Evolutionary conservation across 2,113 vertebrate genomes (phyloP).

Genomic region (Serinus canaria): DNA sequence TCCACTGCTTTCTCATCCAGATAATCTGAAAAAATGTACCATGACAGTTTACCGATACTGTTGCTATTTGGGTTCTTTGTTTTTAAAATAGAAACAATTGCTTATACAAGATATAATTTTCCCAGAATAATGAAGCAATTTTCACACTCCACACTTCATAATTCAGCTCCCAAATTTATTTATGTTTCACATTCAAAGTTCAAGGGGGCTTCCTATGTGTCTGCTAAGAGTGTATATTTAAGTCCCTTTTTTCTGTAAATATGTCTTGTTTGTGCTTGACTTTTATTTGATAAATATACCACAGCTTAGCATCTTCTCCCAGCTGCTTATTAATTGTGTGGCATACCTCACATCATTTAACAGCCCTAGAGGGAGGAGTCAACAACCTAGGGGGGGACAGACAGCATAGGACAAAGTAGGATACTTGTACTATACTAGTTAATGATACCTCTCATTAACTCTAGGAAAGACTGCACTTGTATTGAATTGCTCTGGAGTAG

Average conservation of each 20-base stretch:
- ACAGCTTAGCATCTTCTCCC: background rate
- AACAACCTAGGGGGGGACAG: background rate
- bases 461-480: background rate
- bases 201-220: background rate
- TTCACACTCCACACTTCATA: background rate
- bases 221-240: background rate
- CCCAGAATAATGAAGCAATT: background rate
- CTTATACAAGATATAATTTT: background rate
- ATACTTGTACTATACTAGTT: background rate
- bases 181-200: background rate
- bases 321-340: background rate
- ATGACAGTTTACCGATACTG: background rate
- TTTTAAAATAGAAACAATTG: background rate
- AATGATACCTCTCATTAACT: background rate
- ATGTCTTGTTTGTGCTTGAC: background rate
- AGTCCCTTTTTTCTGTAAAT: background rate
- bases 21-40: background rate
- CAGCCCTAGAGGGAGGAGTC: background rate
- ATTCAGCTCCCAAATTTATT: background rate
- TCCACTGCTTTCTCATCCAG: background rate
- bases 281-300: background rate
- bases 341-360: background rate
- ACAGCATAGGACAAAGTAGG: background rate
- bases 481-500: background rate
- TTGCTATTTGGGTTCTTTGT: background rate